Base-by-base conservation (phyloP, 1,140 invertebrate genomes). In the Ditylenchus dipsaci region DNA sequence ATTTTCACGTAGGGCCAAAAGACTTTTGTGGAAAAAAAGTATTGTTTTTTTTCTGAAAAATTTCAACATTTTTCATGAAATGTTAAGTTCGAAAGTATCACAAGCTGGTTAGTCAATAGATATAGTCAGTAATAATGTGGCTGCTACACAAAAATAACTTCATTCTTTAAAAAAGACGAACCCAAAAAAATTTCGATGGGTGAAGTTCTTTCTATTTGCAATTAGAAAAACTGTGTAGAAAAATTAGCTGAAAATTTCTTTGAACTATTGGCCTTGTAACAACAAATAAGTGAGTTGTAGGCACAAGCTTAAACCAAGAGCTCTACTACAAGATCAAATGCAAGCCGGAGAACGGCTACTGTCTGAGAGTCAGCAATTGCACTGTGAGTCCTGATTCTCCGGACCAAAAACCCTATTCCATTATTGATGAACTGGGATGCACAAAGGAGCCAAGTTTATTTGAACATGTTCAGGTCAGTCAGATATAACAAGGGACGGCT, bases 291-390 rank as follows among this genome's bases (percentile, higher is more conserved):
- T 38, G 17, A 21, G 13, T 38, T 29, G 21, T 73, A 77, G 71
- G 71, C 63, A 73, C 65, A 30, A 76, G 49, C 45, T 57, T 76
- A 13, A 71, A 76, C 26, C 67, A 74, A 43, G 75, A 76, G 45
- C 74, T 76, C n/a, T 76, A 77, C 27, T 76, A 76, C 72, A 77
- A 75, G 59, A 78, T 76, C 23, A 63, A 45, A 1, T 76, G 74
- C 57, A 56, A 78, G 53, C 47, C 62, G 29, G 47, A 72, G 11
- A 60, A 49, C 19, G 76, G 76, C 7, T 78, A 79, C 30, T 76
- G 74, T 30, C 42, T 76, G 8, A n/a, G 53, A 57, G 74, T 76
- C 0, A 47, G 27, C 19, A 78, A 76, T 42, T 76, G 74, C 59
- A 69, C 74, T 27, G 74, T 76, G n/a, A 78, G 56, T n/a, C 65